Percentiles rank a stretch among this genome's conserved stretches.
Conservation (phyloP, 2,797 vertebrate genomes). For the Melanotaenia trifasciata region DNA sequence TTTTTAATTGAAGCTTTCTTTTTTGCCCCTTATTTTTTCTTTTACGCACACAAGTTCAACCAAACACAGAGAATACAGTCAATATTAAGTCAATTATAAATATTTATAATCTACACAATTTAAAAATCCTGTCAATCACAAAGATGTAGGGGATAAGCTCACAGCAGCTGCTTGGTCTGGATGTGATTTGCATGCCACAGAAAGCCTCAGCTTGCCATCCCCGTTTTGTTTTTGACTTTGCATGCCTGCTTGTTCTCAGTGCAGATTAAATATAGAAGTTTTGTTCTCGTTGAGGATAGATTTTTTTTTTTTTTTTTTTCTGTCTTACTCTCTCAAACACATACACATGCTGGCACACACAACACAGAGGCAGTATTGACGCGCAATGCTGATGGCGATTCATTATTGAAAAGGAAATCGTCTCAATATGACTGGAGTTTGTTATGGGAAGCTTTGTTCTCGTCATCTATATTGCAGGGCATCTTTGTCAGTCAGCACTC, state of each 20-base stretch:
- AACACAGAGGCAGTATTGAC: constrained; percentile 77
- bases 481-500: constrained; percentile 83
- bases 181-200: constrained; percentile 85
- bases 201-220: constrained; percentile 79
- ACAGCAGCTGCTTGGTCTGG: constrained; percentile 76
- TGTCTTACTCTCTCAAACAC: constrained; percentile 28
- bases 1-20: constrained; percentile 61
- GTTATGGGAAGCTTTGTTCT: constrained; percentile 84
- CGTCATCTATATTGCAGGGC: constrained; percentile 85
- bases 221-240: constrained; percentile 84
- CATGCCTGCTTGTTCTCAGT: constrained; percentile 81
- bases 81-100: constrained; percentile 88
- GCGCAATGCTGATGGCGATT: constrained; percentile 83
- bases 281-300: constrained; percentile 83
- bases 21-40: constrained; percentile 58
- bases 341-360: constrained; percentile 42
- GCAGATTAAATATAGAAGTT: constrained; percentile 89
- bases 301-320: constrained; percentile 54
- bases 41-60: constrained; percentile 73
- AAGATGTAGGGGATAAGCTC: constrained; percentile 81
- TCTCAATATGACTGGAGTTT: constrained; percentile 84
- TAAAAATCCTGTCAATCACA: constrained; percentile 85
- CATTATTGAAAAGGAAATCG: constrained; percentile 87
- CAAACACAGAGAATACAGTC: constrained; percentile 83
- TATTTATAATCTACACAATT: constrained; percentile 88